Percentiles rank a stretch among this genome's conserved stretches.
Evolutionary conservation across 2,113 vertebrate genomes (phyloP).

Genomic region (Heptranchias perlo): DNA sequence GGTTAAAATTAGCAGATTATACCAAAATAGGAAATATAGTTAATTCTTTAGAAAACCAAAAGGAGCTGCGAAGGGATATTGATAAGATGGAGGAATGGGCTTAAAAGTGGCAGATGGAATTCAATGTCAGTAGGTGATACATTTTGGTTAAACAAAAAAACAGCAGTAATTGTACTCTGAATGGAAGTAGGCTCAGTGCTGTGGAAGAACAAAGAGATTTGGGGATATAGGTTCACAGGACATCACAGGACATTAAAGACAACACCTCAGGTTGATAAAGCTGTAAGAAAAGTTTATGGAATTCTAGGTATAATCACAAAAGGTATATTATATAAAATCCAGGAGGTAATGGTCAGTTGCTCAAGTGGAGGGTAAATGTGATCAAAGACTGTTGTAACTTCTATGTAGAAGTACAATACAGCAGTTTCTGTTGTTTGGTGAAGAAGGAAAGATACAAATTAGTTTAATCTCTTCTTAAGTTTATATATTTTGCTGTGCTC

Average conservation of each 20-base stretch:
- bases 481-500: neutral
- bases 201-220: neutral
- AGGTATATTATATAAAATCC: neutral
- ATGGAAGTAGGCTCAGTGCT: neutral
- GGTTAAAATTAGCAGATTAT: neutral
- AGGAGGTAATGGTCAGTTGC: neutral
- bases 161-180: neutral
- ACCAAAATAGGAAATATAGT: neutral
- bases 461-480: neutral
- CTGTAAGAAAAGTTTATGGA: neutral
- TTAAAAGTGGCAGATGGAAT: neutral
- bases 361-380: neutral
- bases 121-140: neutral
- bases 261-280: neutral
- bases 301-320: neutral
- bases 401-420: neutral
- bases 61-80: neutral
- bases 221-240: neutral
- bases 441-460: neutral
- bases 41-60: neutral
- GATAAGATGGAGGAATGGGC: neutral
- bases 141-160: neutral
- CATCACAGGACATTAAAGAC: neutral
- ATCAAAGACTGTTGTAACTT: neutral
- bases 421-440: neutral